Percentiles rank a stretch among this genome's conserved stretches.
These are phyloP conservation scores for Hirudo medicinalis DNA, from an alignment of 1,140 invertebrate species.

Conservation along the genomic window DNA sequence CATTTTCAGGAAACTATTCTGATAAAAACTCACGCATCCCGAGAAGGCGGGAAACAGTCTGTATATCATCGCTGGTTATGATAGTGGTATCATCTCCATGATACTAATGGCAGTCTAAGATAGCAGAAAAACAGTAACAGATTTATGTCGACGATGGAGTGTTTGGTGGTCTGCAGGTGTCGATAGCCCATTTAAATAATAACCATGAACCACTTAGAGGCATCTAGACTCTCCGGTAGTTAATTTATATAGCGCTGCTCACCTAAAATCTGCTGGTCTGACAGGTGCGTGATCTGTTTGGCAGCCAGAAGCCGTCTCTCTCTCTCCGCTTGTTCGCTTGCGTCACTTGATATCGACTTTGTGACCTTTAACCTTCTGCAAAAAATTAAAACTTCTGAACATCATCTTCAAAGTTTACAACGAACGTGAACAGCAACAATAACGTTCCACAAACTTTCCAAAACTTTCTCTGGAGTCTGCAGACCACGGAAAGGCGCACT, in stretches of 20 bases:
- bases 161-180: background rate
- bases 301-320: background rate
- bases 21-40: too few species aligned
- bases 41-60: too few species aligned
- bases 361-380: too few species aligned
- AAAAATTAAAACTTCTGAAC: too few species aligned
- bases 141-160: background rate
- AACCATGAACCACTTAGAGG: background rate
- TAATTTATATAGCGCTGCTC: background rate
- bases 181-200: background rate
- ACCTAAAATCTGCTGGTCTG: conserved; percentile 14
- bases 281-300: conserved; percentile 14
- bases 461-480: background rate
- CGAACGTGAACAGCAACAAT: background rate
- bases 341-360: background rate
- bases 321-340: background rate
- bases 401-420: too few species aligned
- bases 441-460: background rate
- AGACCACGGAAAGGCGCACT: conserved; percentile 13
- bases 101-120: too few species aligned
- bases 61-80: too few species aligned
- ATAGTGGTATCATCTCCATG: too few species aligned
- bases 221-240: too few species aligned
- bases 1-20: too few species aligned
- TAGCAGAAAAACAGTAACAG: too few species aligned